Conservation (phyloP, 1,140 invertebrate species). For the Sminthurides bifidus region DNA sequence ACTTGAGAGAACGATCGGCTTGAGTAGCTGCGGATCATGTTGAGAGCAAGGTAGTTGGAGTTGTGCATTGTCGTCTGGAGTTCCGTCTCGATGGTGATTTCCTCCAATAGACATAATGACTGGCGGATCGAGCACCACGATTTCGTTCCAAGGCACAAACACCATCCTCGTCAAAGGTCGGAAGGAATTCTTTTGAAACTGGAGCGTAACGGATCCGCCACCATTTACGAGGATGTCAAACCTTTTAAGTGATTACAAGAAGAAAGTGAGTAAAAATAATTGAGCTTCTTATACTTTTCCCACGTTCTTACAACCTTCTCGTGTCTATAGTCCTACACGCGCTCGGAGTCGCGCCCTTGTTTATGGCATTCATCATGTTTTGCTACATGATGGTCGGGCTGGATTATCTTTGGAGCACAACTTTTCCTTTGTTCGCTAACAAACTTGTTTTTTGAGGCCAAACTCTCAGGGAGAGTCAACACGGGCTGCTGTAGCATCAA, state of each 20-base stretch:
- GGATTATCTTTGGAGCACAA: too few relatives aligned
- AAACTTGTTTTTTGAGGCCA: too few relatives aligned
- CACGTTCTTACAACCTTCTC: neutral
- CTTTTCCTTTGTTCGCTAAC: too few relatives aligned
- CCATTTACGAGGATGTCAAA: constrained; percentile 98
- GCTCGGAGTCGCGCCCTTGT: too few relatives aligned
- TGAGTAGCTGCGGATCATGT: constrained; percentile 68
- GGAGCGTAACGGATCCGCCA: constrained; percentile 90
- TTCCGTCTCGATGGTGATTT: constrained; percentile 16
- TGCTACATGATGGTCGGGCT: too few relatives aligned
- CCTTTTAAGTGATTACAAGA: constrained; percentile 45
- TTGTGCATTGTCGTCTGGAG: constrained; percentile 11
- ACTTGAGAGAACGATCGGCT: constrained; percentile 67
- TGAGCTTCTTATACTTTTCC: neutral
- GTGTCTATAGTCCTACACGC: neutral
- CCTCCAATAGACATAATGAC: constrained; percentile 64
- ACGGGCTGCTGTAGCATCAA: too few relatives aligned
- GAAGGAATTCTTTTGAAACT: constrained; percentile 89
- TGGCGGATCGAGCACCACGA: constrained; percentile 69
- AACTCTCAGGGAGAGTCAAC: too few relatives aligned
- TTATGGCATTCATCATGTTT: too few relatives aligned
- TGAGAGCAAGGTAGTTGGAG: constrained; percentile 53
- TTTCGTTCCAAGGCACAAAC: constrained; percentile 90
- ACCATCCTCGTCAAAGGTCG: constrained; percentile 71
- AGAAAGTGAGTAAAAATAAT: neutral